Evolutionary conservation across 1,140 invertebrate species (phyloP).

Genomic region (Homalodisca vitripennis): DNA sequence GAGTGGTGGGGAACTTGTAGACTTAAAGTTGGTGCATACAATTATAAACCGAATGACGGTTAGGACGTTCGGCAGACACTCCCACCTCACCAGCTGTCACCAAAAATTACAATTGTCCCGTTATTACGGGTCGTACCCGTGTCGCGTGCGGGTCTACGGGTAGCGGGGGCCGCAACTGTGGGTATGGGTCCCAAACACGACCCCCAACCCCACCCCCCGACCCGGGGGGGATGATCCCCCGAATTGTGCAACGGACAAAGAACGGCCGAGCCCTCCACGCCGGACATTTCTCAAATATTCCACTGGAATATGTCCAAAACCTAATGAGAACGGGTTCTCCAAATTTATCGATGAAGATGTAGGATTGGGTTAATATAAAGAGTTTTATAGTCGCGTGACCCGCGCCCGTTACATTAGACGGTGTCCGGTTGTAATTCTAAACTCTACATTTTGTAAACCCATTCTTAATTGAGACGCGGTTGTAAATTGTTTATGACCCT

Average conservation of each 20-base stretch:
- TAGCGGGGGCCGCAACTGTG: neutral
- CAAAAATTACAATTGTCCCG: neutral
- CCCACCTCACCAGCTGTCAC: constrained; percentile 17
- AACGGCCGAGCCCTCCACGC: neutral
- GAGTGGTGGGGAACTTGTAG: constrained; percentile 11
- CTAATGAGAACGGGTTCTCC: constrained; percentile 10
- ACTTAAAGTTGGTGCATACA: constrained; percentile 30
- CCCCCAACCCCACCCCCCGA: neutral
- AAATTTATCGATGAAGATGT: constrained; percentile 10
- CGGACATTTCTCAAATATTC: neutral
- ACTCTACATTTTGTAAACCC: constrained; percentile 17
- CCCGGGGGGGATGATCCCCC: neutral
- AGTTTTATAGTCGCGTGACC: constrained; percentile 5
- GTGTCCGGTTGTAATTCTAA: constrained; percentile 11
- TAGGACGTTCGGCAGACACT: constrained; percentile 1
- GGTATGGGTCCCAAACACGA: neutral
- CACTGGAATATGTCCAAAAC: constrained; percentile 15
- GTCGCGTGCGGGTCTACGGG: neutral
- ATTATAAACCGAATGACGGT: constrained; percentile 28
- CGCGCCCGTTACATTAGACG: neutral
- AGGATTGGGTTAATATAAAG: neutral
- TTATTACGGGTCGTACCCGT: neutral
- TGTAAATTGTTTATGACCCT: constrained; percentile 9
- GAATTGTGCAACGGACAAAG: neutral
- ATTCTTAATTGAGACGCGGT: constrained; percentile 6